Evolutionary conservation across 1,140 invertebrate genomes (phyloP), one percentile per base, ranked within the genome.

Genomic region (Tetramorium parvispinum): DNA sequence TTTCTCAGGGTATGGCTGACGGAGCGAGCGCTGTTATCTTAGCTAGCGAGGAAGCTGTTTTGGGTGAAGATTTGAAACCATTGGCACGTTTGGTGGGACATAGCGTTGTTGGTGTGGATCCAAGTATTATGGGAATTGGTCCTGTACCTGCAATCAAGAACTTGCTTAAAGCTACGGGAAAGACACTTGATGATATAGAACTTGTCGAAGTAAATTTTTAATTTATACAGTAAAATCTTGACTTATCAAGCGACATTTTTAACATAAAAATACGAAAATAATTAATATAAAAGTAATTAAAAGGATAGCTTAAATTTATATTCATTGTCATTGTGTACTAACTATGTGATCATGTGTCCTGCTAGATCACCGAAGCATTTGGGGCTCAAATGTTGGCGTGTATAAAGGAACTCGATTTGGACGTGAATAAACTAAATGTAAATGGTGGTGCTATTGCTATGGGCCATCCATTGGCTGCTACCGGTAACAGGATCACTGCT

Each of bases 371-470:
- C 95, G 99, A 99, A 96, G 99, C 99, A 3, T 99, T 99, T 96
- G 98, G 97, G 55, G 97, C 98, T 21, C 99, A 99, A 96, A 98
- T 98, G 16, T 95, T 99, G 53, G 96, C 98, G 4, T 98, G 98
- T 92, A 97, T 96, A 70, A 97, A 98, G 92, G 98, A 98, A n/a
- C 95, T 99, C 2, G 97, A 97, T 79, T 95, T 99, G 71, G 97
- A 99, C 93, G 95, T 97, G 46, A 96, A 97, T 68, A 99, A 98
- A 93, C 95, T 99, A 70, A 99, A 99, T 95, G 97, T 99, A n/a
- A 98, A 99, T 95, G 99, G 99, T 51, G 99, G 99, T 55, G 99
- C 99, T 82, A 99, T 99, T 94, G 98, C 99, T 57, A 91, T 99
- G n/a, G 99, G 99, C 70, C 99, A 99, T 96, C 99, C 99, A 37